phyloP scores from a whole-genome alignment of 1,140 invertebrate species.

The Brachionus calyciflorus region DNA sequence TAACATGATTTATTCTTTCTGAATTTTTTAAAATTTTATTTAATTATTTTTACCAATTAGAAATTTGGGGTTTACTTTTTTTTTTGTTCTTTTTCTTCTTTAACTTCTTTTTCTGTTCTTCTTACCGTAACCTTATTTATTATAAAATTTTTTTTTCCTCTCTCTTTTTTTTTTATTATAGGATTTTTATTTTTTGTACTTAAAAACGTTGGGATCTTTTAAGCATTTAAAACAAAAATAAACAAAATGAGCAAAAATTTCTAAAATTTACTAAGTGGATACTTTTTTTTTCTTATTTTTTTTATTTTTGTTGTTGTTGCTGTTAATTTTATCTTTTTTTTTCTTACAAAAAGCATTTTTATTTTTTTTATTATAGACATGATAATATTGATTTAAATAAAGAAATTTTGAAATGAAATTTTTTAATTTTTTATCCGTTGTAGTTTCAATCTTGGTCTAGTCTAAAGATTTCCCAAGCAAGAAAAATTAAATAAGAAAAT shows the following conservation, averaged over 20 bases:
- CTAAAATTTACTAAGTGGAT: neutral
- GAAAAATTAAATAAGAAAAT: too few species aligned
- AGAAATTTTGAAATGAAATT: neutral
- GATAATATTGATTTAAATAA: conserved; percentile 36
- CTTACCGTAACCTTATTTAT: conserved; percentile 33
- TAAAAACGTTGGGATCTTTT: too few species aligned
- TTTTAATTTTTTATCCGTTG: neutral
- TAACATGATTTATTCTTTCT: too few species aligned
- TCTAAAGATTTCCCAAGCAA: too few species aligned
- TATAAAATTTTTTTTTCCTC: conserved; percentile 10
- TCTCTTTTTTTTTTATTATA: neutral
- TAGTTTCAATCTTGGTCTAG: neutral
- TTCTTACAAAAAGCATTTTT: conserved; percentile 36
- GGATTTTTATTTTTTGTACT: conserved; percentile 5
- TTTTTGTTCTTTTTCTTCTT: too few species aligned
- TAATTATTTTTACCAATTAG: neutral
- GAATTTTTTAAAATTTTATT: neutral
- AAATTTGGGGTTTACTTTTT: neutral
- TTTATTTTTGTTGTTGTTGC: conserved; percentile 41
- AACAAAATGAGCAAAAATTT: neutral
- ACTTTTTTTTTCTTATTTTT: neutral
- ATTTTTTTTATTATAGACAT: conserved; percentile 37
- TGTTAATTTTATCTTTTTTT: neutral
- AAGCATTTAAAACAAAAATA: conserved; percentile 7
- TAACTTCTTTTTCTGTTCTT: too few species aligned